Conservation (phyloP, 2,113 vertebrate species). For the Prochilodus magdalenae region DNA sequence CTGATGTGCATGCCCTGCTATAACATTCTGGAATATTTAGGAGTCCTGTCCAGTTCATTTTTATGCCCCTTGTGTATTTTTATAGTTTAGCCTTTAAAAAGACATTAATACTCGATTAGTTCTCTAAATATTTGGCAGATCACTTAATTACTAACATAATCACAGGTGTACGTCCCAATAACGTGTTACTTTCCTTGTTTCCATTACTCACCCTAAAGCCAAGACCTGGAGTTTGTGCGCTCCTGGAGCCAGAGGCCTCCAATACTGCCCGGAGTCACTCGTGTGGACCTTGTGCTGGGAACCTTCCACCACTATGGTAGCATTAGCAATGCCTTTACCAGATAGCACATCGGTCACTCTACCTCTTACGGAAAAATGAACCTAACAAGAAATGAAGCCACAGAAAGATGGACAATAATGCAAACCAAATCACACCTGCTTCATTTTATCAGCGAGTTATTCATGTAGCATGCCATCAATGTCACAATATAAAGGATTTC, state of each 20-base stretch:
- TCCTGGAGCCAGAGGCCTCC: slow-evolving; percentile 91
- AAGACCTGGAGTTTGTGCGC: slow-evolving; percentile 86
- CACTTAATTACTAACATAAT: too few relatives aligned
- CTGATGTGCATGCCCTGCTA: too few relatives aligned
- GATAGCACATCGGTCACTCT: slow-evolving; percentile 87
- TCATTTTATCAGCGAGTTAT: background rate
- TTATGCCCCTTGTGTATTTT: too few relatives aligned
- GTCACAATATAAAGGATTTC: background rate
- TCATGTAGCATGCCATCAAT: background rate
- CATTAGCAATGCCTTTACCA: slow-evolving; percentile 86
- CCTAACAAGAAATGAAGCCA: slow-evolving; percentile 28
- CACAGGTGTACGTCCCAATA: too few relatives aligned
- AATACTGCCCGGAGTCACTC: slow-evolving; percentile 89
- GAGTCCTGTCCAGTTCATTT: too few relatives aligned
- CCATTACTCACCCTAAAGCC: slow-evolving; percentile 85
- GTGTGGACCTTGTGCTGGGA: slow-evolving; percentile 87
- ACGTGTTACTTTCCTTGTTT: background rate
- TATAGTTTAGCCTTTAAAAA: too few relatives aligned
- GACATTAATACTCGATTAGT: too few relatives aligned
- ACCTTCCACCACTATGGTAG: slow-evolving; percentile 84
- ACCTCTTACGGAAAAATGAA: slow-evolving; percentile 77
- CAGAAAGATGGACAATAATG: background rate
- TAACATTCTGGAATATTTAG: too few relatives aligned
- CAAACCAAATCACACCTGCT: background rate
- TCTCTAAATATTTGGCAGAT: too few relatives aligned